These are phyloP conservation scores for Crossocerus cetratus DNA, from an alignment of 2,888 invertebrate species.

Conservation along the genomic window DNA sequence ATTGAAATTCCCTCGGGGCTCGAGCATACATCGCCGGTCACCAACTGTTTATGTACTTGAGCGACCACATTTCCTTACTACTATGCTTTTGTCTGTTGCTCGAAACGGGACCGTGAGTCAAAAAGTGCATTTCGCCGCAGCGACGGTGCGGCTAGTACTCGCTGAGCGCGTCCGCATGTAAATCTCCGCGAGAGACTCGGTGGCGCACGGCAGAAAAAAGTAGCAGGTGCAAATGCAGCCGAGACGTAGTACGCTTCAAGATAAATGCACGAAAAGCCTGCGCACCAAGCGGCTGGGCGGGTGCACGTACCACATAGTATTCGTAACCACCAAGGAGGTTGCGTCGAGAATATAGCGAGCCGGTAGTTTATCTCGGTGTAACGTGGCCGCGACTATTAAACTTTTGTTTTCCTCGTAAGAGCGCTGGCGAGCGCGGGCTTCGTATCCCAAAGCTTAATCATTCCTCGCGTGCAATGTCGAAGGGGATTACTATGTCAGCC, in stretches of 20 bases:
- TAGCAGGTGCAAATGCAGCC: constrained; percentile 6
- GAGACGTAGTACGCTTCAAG: constrained; percentile 17
- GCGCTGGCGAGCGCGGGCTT: constrained; percentile 1
- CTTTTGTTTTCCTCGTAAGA: constrained; percentile 41
- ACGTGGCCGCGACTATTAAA: constrained; percentile 28
- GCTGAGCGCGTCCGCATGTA: constrained; percentile 17
- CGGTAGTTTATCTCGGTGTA: constrained; percentile 24
- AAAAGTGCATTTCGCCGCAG: too few species aligned
- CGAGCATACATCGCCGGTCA: too few species aligned
- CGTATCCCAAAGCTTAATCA: constrained; percentile 19
- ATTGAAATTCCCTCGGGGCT: too few species aligned
- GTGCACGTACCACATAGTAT: background rate
- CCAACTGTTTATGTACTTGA: too few species aligned
- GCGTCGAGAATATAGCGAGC: constrained; percentile 2
- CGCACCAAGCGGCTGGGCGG: background rate
- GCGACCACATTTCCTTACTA: too few species aligned
- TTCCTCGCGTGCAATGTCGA: constrained; percentile 20
- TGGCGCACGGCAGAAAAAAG: background rate
- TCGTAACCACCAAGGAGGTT: background rate
- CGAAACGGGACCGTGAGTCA: too few species aligned
- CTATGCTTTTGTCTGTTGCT: too few species aligned
- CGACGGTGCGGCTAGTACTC: background rate
- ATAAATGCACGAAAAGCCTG: constrained; percentile 16
- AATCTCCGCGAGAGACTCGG: constrained; percentile 20
- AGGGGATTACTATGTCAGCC: constrained; percentile 22